These are phyloP conservation scores for Actinemys pallida DNA, from an alignment of 2,113 vertebrate genomes.

Conservation along the genomic window DNA sequence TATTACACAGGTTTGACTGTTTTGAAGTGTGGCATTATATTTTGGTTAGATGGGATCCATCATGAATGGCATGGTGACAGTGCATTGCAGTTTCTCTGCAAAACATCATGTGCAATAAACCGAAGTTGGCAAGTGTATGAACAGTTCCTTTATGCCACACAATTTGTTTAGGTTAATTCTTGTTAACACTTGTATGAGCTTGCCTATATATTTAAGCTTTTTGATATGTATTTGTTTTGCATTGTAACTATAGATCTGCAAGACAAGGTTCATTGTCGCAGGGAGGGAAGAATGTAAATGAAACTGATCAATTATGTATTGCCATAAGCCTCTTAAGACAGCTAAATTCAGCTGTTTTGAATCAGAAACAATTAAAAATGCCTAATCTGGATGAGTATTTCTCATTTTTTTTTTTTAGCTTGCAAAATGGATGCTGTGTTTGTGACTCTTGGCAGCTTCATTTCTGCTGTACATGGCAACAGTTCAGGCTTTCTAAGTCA, in stretches of 20 bases:
- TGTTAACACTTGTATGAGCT: background rate
- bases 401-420: background rate
- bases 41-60: background rate
- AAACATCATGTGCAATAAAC: background rate
- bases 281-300: background rate
- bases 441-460: background rate
- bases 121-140: background rate
- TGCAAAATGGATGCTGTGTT: background rate
- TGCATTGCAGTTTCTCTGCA: background rate
- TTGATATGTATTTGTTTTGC: background rate
- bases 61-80: background rate
- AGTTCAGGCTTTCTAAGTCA: conserved; percentile 52
- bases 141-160: background rate
- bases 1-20: background rate
- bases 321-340: background rate
- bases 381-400: background rate
- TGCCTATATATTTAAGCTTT: conserved; percentile 9
- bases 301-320: background rate
- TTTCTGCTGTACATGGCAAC: conserved; percentile 2
- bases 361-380: background rate
- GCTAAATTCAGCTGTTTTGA: background rate
- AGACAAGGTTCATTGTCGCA: background rate
- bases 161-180: background rate
- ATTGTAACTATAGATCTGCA: background rate
- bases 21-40: background rate